A percentile compares a stretch with the other conserved stretches of the same genome.
These are phyloP conservation scores for Prosapia bicincta DNA, from an alignment of 2,888 invertebrate species.

Conservation along the genomic window DNA sequence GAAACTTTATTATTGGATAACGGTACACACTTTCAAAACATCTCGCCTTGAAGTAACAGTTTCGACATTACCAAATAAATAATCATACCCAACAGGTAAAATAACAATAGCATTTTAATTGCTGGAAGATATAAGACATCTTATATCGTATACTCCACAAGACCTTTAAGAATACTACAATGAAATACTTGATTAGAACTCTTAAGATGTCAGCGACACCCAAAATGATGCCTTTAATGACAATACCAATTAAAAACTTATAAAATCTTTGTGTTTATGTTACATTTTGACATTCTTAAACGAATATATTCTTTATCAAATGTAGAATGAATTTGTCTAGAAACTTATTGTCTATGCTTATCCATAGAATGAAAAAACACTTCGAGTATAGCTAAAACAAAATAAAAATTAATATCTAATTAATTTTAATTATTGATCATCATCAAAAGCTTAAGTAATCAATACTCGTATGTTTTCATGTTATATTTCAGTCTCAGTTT, in stretches of 20 bases:
- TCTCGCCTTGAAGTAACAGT: not conserved
- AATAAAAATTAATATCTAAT: not conserved
- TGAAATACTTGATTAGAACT: not conserved
- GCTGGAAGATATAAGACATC: not conserved
- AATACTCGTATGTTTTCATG: not conserved
- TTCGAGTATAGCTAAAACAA: not conserved
- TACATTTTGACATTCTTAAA: not conserved
- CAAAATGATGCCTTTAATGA: not conserved
- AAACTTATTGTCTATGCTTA: not conserved
- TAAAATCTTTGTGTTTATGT: too few species aligned
- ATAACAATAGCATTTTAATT: not conserved
- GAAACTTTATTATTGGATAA: not conserved
- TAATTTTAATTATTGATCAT: not conserved
- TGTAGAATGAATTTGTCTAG: not conserved
- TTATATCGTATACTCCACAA: not conserved
- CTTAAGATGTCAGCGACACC: not conserved
- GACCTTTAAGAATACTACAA: not conserved
- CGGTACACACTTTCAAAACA: not conserved
- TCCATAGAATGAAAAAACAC: not conserved
- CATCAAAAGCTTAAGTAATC: not conserved
- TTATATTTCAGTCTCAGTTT: not conserved
- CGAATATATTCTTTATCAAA: too few species aligned
- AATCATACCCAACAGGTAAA: not conserved
- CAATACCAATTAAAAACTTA: not conserved
- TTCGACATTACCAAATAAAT: not conserved